Evolutionary conservation across 2,113 vertebrate species (phyloP), one percentile per base, ranked within the genome.

Genomic region (Sinocyclocheilus rhinocerous): DNA sequence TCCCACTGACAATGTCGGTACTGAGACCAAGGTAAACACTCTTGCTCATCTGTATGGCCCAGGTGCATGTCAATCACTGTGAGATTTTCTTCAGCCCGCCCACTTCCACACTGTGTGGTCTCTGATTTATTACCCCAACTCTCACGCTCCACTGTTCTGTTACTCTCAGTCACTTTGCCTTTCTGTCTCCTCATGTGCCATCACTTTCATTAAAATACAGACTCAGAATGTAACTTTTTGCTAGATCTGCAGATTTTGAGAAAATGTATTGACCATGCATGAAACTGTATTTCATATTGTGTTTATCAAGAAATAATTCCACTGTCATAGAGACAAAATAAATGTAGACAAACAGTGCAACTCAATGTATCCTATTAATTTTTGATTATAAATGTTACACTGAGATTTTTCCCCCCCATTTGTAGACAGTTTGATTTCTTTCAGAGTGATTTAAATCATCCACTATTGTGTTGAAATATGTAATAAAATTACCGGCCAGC

Each of bases 1-100:
- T 91, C 92, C 96, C 90, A 95, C 95, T 0, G 95, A 96, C 93
- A 94, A 93, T 93, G 90, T 93, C 88, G 87, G 95, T 93, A 90
- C 94, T 26, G 96, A 94, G 90, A 95, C 94, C 67, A 96, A 98
- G 97, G 97, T 99, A 98, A 97, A 89, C 67, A 26, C 24, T 84
- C 6, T 67, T 26, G 76, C 48, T 72, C 33, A 84, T 84, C 20
- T 73, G 26, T 24, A 57, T 57, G 48, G 48, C 20, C 33, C 4
- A 57, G 67, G 20, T 18, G 8, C 33, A 36, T 57, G 48, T 73
- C 69, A 57, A 57, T 39, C 33, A 55, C 50, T 36, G 81, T 70
- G 24, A 5, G 3, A 22, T 3, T 83, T 55, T 33, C 20, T 82
- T 70, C 24, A 70, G 63, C 61, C 61, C 1, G 36, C 59, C 59